phyloP scores from a whole-genome alignment of 1,140 invertebrate species.

The Brachionus sp. region DNA sequence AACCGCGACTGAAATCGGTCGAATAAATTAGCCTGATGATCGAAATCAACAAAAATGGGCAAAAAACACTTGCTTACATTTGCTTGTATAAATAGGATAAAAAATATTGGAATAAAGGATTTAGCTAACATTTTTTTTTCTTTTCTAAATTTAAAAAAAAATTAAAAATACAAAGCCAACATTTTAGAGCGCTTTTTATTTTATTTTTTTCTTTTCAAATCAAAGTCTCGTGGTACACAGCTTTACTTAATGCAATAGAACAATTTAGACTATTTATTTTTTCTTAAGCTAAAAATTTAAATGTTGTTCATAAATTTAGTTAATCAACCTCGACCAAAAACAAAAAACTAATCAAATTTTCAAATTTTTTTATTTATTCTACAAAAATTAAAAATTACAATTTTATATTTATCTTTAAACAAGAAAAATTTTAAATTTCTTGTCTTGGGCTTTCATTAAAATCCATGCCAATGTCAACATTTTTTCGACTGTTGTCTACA shows the following conservation, averaged over 20 bases:
- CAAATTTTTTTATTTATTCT: not conserved
- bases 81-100: not conserved
- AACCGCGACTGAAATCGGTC: not conserved
- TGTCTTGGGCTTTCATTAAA: not conserved
- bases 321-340: not conserved
- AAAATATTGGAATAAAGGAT: constrained; percentile 15
- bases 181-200: not conserved
- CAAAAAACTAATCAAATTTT: not conserved
- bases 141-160: not conserved
- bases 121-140: not conserved
- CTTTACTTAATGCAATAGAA: not conserved
- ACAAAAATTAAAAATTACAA: not conserved
- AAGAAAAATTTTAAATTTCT: not conserved
- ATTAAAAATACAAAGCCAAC: constrained; percentile 7
- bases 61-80: not conserved
- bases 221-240: not conserved
- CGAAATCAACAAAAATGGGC: not conserved
- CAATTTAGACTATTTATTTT: too few relatives aligned
- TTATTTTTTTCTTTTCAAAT: not conserved
- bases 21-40: not conserved
- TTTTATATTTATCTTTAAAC: not conserved
- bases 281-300: not conserved
- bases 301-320: not conserved
- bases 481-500: not conserved
- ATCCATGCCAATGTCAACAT: not conserved